Evolutionary conservation across 2,888 invertebrate genomes (phyloP).

Genomic region (Mythimna ferrago): DNA sequence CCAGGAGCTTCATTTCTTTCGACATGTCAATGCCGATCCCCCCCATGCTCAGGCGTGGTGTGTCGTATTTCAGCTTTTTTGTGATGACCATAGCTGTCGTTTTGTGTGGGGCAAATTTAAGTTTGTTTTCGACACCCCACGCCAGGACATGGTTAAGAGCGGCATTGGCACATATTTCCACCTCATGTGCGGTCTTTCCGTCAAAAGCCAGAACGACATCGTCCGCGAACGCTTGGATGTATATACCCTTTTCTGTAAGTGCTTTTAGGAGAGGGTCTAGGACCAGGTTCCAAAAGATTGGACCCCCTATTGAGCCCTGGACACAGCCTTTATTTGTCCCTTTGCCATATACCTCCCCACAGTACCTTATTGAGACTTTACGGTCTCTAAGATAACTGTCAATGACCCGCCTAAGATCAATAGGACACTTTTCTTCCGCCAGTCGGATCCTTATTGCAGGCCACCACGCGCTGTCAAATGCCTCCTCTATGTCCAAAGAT

Average conservation of each 20-base stretch:
- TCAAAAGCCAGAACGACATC: conserved; percentile 2
- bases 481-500: conserved; percentile 21
- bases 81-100: too few species aligned
- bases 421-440: conserved; percentile 4
- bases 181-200: too few species aligned
- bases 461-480: conserved; percentile 15
- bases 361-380: conserved; percentile 18
- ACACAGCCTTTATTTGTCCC: neutral
- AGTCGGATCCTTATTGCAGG: neutral
- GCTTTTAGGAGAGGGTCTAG: neutral
- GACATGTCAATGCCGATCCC: conserved; percentile 21
- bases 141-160: too few species aligned
- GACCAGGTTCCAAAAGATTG: conserved; percentile 8
- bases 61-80: too few species aligned
- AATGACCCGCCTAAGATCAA: neutral
- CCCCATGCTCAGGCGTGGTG: too few species aligned
- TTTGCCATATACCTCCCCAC: neutral
- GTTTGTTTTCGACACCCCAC: too few species aligned
- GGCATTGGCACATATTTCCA: too few species aligned
- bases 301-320: neutral
- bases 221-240: conserved; percentile 4
- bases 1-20: conserved; percentile 41
- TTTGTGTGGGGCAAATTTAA: too few species aligned
- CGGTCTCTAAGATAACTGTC: conserved; percentile 10
- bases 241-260: too few species aligned